phyloP scores from a whole-genome alignment of 2,888 invertebrate species.

The Endotricha flammealis region DNA sequence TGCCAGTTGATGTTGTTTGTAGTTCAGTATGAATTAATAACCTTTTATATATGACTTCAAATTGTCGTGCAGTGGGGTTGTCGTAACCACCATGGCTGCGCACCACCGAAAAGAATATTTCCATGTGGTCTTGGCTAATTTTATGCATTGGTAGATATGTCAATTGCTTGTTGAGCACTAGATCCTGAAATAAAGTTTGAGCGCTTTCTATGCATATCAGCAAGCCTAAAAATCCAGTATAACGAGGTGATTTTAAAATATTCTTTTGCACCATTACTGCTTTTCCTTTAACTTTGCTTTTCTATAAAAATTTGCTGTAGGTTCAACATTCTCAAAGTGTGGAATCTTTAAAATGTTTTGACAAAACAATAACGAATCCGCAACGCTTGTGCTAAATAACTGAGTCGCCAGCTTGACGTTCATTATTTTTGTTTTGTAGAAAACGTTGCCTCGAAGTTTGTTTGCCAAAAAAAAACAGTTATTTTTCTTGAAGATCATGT shows the following conservation, averaged over 20 bases:
- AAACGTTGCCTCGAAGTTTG: conserved; percentile 8
- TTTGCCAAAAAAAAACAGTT: conserved; percentile 4
- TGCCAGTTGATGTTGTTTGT: conserved; percentile 3
- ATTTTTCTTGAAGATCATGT: conserved; percentile 9
- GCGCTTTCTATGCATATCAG: conserved; percentile 12
- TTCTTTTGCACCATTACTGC: too few relatives aligned
- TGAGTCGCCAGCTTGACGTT: conserved; percentile 20
- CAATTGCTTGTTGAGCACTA: conserved; percentile 5
- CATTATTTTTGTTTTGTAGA: conserved; percentile 18
- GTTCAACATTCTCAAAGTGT: not conserved
- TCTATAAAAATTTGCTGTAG: conserved; percentile 6
- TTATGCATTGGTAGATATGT: conserved; percentile 14
- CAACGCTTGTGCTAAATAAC: conserved; percentile 17
- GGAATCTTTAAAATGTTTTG: not conserved
- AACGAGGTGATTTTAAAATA: not conserved
- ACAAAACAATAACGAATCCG: conserved; percentile 11
- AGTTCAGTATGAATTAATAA: conserved; percentile 15
- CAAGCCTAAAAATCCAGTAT: not conserved
- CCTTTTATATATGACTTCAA: conserved; percentile 20
- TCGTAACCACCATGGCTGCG: conserved; percentile 16
- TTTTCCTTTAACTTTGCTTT: too few relatives aligned
- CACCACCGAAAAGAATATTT: conserved; percentile 14
- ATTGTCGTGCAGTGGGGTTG: conserved; percentile 18
- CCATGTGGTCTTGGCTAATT: conserved; percentile 17
- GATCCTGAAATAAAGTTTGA: conserved; percentile 5